These are phyloP conservation scores for Clivina fossor DNA, from an alignment of 2,888 invertebrate genomes.

Conservation along the genomic window DNA sequence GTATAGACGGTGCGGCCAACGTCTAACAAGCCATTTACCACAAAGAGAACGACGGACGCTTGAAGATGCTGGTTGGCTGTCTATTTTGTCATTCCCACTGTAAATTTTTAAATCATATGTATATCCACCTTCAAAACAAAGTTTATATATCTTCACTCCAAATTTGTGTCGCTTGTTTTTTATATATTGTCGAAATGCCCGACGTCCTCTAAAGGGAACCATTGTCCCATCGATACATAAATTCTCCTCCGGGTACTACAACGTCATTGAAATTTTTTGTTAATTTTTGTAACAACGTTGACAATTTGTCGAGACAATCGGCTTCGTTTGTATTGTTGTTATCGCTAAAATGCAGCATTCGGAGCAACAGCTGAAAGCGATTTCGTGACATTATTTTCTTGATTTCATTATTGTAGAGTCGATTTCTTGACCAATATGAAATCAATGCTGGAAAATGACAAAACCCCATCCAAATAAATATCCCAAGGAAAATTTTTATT, in stretches of 20 bases:
- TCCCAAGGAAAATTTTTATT: not conserved
- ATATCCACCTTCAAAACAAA: constrained; percentile 1
- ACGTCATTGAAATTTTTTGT: not conserved
- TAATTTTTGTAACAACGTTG: not conserved
- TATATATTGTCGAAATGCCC: not conserved
- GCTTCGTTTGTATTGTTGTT: not conserved
- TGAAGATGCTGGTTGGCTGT: not conserved
- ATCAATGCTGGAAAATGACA: not conserved
- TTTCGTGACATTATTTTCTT: not conserved
- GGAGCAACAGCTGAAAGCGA: not conserved
- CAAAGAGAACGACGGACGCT: not conserved
- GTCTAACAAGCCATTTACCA: not conserved
- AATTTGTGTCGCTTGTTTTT: not conserved
- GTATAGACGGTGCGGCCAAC: not conserved
- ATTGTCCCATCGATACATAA: not conserved
- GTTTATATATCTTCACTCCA: not conserved
- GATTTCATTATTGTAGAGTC: not conserved
- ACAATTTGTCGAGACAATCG: not conserved
- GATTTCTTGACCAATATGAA: not conserved
- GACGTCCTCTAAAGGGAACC: not conserved
- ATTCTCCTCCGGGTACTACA: not conserved
- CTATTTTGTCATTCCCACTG: not conserved
- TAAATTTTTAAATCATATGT: not conserved
- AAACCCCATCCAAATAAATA: constrained; percentile 1
- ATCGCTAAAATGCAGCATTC: not conserved